Evolutionary conservation across 2,113 vertebrate genomes (phyloP).

Genomic region (Ceyx margarethae): DNA sequence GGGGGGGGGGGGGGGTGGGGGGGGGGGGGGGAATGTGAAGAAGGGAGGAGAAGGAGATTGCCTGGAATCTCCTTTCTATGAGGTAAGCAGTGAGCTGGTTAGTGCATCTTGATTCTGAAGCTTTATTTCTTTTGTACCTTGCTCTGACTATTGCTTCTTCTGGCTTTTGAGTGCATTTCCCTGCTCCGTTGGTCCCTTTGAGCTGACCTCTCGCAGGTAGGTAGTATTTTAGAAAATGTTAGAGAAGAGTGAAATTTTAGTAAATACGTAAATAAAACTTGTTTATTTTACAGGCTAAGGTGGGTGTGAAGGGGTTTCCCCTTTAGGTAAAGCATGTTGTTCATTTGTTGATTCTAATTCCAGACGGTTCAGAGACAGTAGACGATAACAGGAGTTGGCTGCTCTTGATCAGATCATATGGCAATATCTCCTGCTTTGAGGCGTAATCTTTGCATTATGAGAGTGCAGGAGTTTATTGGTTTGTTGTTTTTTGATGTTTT

Average conservation of each 20-base stretch:
- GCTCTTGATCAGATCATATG: conserved; percentile 4
- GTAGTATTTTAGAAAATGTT: conserved; percentile 71
- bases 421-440: conserved; percentile 12
- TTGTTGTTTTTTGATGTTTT: background rate
- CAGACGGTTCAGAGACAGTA: conserved; percentile 53
- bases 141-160: conserved; percentile 64
- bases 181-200: conserved; percentile 58
- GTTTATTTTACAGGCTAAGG: conserved; percentile 63
- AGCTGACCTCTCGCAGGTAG: conserved; percentile 77
- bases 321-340: conserved; percentile 45
- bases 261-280: conserved; percentile 49
- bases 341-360: conserved; percentile 32
- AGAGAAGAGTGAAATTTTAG: conserved; percentile 62
- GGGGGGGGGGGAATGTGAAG: background rate
- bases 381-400: conserved; percentile 28
- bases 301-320: conserved; percentile 43
- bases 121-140: conserved; percentile 46
- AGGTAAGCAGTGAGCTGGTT: conserved; percentile 52
- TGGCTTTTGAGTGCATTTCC: conserved; percentile 65
- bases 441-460: background rate
- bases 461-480: background rate
- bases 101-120: conserved; percentile 54
- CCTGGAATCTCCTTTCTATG: conserved; percentile 35
- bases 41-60: conserved; percentile 27
- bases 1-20: background rate